These are phyloP conservation scores for Gymnothorax javanicus DNA, from an alignment of 2,797 vertebrate genomes.

Conservation along the genomic window DNA sequence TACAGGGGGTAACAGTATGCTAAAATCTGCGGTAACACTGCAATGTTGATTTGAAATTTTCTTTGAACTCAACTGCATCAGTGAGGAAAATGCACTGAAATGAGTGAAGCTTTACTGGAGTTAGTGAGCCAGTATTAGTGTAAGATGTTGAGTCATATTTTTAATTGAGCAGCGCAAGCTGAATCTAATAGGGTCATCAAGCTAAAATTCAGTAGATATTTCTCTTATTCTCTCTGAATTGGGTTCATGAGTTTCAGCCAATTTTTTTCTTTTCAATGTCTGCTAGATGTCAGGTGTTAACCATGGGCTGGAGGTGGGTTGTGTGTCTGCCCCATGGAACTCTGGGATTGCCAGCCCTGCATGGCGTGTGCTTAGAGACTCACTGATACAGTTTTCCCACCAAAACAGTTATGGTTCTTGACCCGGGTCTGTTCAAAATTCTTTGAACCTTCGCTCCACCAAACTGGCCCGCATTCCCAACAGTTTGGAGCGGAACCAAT, in stretches of 20 bases:
- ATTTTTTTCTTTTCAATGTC: background rate
- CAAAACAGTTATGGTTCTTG: too few relatives aligned
- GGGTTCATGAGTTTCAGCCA: slow-evolving; percentile 5
- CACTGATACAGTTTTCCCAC: too few relatives aligned
- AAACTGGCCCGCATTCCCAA: too few relatives aligned
- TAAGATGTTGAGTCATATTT: background rate
- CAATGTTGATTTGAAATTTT: background rate
- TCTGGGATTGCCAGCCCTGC: background rate
- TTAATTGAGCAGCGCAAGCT: slow-evolving; percentile 52
- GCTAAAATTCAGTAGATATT: slow-evolving; percentile 43
- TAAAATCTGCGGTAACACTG: background rate
- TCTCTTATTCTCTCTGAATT: slow-evolving; percentile 35
- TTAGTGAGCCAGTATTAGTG: too few relatives aligned
- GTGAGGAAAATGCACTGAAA: slow-evolving; percentile 31
- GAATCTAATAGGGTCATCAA: slow-evolving; percentile 58
- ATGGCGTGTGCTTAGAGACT: background rate
- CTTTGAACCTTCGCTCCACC: too few relatives aligned
- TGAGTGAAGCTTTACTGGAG: background rate
- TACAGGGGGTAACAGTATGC: background rate
- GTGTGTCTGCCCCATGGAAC: background rate
- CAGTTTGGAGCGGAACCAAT: too few relatives aligned
- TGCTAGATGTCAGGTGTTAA: slow-evolving; percentile 7
- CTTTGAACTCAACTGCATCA: slow-evolving; percentile 24
- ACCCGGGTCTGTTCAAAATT: too few relatives aligned
- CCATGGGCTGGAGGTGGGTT: background rate